Evolutionary conservation across 1,140 invertebrate genomes (phyloP), one percentile per base, ranked within the genome.

Genomic region (Halotydeus destructor): DNA sequence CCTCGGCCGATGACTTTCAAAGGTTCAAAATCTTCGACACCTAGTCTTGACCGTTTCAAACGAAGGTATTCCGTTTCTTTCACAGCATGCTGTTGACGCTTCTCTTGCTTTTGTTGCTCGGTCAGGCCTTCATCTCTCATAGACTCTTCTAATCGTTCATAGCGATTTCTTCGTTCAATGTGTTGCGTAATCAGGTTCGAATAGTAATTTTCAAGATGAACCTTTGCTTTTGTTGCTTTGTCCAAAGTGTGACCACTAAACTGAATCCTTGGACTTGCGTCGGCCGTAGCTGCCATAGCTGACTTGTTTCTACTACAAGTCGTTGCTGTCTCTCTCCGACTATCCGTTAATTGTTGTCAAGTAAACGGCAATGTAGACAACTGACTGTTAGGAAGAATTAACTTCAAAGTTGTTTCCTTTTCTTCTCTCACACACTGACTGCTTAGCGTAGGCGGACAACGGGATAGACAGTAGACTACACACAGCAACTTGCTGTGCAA

Each of bases 151-250:
- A 94, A 62, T 58, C 85, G 82, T 23, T 82, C 80, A 56, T 86
- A 80, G 75, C 81, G 75, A 59, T 89, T 86, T 62, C 94, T 88
- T 54, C 93, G 70, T 64, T 99, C 94, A 53, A 86, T 75, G 64
- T 94, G 86, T 60, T 97, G 91, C 54, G 82, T 74, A 59, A 96
- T 82, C 54, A 97, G 73, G 68, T 98, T 97, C 58, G 78, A 86
- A 63, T 98, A 99, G 66, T 96, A 99, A 64, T 96, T 97, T 65
- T 99, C 93, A 55, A 99, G 66, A 38, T 89, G 93, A 51, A 98
- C 82, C 68, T 98, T 97, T 48, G 91, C 88, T 65, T 94, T 94
- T 54, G 88, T 96, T 45, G 91, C 93, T 67, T 98, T 97, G 69
- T 98, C 93, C 55, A 88, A 68, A 49, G 91, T 96, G 63, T 97